Conservation (phyloP, 2,113 vertebrate genomes). For the Nothocercus nigrocapillus region DNA sequence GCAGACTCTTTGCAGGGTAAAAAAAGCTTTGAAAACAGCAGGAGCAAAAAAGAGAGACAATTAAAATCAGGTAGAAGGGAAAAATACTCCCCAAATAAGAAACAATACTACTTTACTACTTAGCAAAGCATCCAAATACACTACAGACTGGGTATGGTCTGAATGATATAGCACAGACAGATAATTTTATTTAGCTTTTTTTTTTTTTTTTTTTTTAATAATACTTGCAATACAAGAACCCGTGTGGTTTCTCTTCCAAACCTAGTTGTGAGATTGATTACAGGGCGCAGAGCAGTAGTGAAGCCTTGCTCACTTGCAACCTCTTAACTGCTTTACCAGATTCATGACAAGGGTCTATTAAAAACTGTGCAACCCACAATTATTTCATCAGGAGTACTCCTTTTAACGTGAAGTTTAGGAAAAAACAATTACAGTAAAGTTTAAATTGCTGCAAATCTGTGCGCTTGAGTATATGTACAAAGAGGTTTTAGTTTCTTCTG, state of each 20-base stretch:
- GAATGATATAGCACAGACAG: not conserved
- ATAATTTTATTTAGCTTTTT: not conserved
- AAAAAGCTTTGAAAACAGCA: not conserved
- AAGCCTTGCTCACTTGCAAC: not conserved
- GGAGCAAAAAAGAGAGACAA: not conserved
- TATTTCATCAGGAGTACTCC: not conserved
- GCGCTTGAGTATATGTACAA: not conserved
- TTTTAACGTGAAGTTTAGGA: not conserved
- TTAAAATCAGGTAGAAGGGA: rapidly evolving
- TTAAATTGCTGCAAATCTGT: not conserved
- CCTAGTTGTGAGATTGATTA: not conserved
- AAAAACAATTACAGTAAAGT: not conserved
- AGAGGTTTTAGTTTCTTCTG: rapidly evolving
- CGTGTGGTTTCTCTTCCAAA: not conserved
- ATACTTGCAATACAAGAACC: not conserved
- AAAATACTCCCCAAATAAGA: not conserved
- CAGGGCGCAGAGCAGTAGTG: not conserved
- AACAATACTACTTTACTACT: rapidly evolving
- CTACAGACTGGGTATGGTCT: not conserved
- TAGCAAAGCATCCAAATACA: not conserved
- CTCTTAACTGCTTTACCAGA: not conserved
- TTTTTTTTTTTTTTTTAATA: not conserved
- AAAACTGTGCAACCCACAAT: not conserved
- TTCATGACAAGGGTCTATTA: not conserved
- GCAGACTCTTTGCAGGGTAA: not conserved